These are phyloP conservation scores for Chaetodon trifasciatus DNA, from an alignment of 2,797 vertebrate species.

Conservation along the genomic window DNA sequence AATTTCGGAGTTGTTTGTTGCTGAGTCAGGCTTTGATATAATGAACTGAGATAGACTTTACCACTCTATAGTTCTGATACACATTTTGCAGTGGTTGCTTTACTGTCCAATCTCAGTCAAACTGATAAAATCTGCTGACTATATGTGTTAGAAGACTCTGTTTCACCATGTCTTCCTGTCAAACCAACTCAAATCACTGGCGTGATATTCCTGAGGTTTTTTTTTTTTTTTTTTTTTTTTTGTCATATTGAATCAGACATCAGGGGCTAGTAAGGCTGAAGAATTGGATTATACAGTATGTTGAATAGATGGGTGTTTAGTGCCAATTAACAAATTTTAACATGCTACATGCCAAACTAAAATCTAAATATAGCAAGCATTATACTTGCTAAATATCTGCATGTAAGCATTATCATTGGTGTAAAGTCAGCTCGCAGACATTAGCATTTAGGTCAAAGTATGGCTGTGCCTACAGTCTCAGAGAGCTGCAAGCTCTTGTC, in stretches of 20 bases:
- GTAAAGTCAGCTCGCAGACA: not conserved
- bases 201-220: conserved; percentile 19
- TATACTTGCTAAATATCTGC: not conserved
- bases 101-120: conserved; percentile 6
- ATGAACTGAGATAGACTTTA: not conserved
- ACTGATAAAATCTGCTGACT: conserved; percentile 33
- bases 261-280: not conserved
- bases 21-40: not conserved
- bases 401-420: not conserved
- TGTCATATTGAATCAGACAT: too few relatives aligned
- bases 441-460: not conserved
- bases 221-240: too few relatives aligned
- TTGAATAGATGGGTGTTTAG: not conserved
- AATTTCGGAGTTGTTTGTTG: conserved; percentile 1
- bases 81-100: conserved; percentile 6
- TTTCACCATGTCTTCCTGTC: conserved; percentile 40
- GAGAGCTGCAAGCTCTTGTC: not conserved
- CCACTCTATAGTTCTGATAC: not conserved
- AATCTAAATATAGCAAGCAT: not conserved
- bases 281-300: not conserved
- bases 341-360: not conserved
- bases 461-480: not conserved
- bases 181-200: conserved; percentile 43
- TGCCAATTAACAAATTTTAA: not conserved
- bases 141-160: conserved; percentile 4